These are phyloP conservation scores for Paramuricea clavata DNA, from an alignment of 92 coral and sea anemone species.

Conservation along the genomic window DNA sequence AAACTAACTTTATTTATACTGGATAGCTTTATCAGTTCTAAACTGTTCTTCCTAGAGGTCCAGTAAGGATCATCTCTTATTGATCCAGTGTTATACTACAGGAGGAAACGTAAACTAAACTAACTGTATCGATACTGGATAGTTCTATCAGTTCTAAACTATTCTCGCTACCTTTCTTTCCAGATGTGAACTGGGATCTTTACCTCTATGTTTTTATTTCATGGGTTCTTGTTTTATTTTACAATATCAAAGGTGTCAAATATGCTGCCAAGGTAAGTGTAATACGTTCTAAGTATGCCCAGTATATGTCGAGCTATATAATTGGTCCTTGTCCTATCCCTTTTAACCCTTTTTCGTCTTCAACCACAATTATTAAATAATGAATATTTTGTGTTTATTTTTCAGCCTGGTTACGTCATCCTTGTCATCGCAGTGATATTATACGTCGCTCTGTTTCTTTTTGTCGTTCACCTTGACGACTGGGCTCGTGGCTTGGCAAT, in stretches of 20 bases:
- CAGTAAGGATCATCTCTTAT: too few species aligned
- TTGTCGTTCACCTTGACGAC: constrained; percentile 82
- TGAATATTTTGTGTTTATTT: too few species aligned
- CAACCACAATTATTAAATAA: too few species aligned
- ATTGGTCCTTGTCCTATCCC: background rate
- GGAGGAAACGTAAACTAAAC: too few species aligned
- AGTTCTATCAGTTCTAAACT: too few species aligned
- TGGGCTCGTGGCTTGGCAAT: constrained; percentile 84
- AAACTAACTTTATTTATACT: too few species aligned
- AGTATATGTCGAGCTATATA: background rate
- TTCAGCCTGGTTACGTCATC: constrained; percentile 58
- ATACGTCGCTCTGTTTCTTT: constrained; percentile 75
- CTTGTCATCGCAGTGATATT: constrained; percentile 65
- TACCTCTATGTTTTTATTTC: constrained; percentile 74
- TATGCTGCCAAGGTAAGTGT: constrained; percentile 20
- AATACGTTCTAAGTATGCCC: background rate
- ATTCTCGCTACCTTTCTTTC: background rate
- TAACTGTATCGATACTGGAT: too few species aligned
- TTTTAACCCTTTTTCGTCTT: background rate
- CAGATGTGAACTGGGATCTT: constrained; percentile 86
- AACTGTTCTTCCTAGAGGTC: too few species aligned
- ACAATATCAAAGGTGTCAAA: constrained; percentile 40
- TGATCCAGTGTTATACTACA: too few species aligned
- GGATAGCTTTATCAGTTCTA: too few species aligned
- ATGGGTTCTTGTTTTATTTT: constrained; percentile 35